These are phyloP conservation scores for Florisuga fusca DNA, from an alignment of 2,797 vertebrate species.

Conservation along the genomic window DNA sequence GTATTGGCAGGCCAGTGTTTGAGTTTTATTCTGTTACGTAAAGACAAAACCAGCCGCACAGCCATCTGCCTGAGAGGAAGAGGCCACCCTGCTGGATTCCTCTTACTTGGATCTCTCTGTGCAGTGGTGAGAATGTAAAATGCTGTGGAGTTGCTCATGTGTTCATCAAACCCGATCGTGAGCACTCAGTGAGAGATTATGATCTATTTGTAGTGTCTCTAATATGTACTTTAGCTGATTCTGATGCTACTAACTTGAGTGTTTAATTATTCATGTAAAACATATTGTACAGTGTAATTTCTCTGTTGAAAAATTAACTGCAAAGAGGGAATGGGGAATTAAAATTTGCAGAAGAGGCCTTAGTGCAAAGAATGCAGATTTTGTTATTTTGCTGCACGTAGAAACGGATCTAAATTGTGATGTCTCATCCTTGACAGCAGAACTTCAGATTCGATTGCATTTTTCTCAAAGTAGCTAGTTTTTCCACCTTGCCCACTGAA, in stretches of 20 bases:
- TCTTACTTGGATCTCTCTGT: neutral
- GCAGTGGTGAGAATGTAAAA: neutral
- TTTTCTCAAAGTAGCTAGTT: neutral
- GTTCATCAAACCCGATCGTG: neutral
- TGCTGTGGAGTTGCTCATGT: rapidly evolving
- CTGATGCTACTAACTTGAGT: neutral
- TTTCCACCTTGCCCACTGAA: neutral
- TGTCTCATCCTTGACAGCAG: neutral
- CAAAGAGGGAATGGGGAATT: neutral
- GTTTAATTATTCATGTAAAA: neutral
- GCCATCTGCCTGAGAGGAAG: neutral
- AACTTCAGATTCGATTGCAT: neutral
- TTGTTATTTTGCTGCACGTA: neutral
- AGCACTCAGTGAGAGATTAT: neutral
- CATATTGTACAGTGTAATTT: neutral
- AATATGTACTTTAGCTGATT: neutral
- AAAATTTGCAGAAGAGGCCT: neutral
- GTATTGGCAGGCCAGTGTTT: neutral
- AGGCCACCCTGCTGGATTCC: neutral
- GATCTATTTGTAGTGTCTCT: neutral
- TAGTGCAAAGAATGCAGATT: neutral
- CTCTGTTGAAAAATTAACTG: neutral
- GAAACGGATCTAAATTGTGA: neutral
- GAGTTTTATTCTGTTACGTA: neutral
- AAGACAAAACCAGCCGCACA: neutral